Percentiles rank a stretch among this genome's conserved stretches.
These are phyloP conservation scores for Hyperoplus lanceolatus DNA, from an alignment of 2,797 vertebrate species.

Conservation along the genomic window DNA sequence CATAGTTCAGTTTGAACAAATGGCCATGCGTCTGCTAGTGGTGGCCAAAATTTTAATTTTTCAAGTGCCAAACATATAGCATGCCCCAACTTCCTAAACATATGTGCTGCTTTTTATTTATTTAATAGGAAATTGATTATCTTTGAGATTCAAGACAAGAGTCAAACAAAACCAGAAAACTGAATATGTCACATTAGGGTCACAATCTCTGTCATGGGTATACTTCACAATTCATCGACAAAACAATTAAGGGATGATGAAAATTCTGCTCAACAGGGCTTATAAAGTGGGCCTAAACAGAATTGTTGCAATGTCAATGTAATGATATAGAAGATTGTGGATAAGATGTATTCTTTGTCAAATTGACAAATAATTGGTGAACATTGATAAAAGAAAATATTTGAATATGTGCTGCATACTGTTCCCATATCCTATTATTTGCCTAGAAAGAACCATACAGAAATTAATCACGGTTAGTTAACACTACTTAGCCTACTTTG, in stretches of 20 bases:
- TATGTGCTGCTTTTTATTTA: background rate
- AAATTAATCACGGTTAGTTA: too few species aligned
- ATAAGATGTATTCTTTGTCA: background rate
- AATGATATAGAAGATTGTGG: background rate
- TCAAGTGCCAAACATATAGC: background rate
- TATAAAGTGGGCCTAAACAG: background rate
- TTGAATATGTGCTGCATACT: background rate
- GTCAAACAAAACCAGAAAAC: background rate
- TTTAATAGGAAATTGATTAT: background rate
- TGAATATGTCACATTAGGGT: background rate
- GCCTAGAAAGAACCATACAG: too few species aligned
- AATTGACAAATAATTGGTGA: background rate
- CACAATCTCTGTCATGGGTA: background rate
- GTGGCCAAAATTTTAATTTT: background rate
- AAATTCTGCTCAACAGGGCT: background rate
- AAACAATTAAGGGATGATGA: background rate
- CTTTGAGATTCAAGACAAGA: background rate
- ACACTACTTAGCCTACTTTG: too few species aligned
- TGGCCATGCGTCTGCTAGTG: background rate
- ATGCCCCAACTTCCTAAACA: background rate
- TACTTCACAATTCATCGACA: background rate
- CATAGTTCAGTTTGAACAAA: slow-evolving; percentile 14
- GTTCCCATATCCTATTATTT: background rate
- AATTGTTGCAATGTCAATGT: background rate
- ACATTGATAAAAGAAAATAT: background rate